These are phyloP conservation scores for Ceryle rudis DNA, from an alignment of 2,797 vertebrate species.

Conservation along the genomic window DNA sequence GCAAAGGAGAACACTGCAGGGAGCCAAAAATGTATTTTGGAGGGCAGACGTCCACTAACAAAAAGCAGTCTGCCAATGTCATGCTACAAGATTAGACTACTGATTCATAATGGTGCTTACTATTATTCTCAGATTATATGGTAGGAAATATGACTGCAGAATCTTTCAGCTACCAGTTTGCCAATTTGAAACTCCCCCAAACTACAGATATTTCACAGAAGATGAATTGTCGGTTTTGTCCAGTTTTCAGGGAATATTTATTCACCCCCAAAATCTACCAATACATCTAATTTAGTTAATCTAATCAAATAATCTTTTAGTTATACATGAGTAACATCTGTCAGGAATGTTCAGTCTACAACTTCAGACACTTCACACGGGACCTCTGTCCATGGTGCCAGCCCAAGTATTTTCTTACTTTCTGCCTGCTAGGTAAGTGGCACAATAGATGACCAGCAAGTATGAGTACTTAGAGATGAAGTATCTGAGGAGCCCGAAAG, in stretches of 20 bases:
- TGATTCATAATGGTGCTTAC: fast-evolving
- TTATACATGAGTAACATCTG: neutral
- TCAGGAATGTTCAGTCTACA: neutral
- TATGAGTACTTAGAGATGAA: neutral
- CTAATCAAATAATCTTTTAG: neutral
- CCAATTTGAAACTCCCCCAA: neutral
- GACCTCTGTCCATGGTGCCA: slow-evolving; percentile 53
- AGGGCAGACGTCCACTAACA: neutral
- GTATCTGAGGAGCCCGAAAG: neutral
- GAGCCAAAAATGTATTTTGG: neutral
- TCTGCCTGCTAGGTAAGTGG: neutral
- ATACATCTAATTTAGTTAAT: neutral
- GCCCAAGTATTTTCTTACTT: neutral
- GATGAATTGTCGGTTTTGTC: neutral
- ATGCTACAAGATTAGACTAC: neutral
- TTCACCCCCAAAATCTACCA: neutral
- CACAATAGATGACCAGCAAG: neutral
- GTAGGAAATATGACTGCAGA: neutral
- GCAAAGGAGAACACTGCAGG: neutral
- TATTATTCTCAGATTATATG: neutral
- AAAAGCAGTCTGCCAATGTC: neutral
- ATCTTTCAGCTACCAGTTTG: neutral
- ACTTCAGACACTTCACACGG: neutral
- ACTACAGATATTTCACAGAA: neutral
- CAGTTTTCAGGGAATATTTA: neutral